A percentile compares a stretch with the other conserved stretches of the same genome.
Evolutionary conservation across 2,113 vertebrate species (phyloP).

Genomic region (Scortum barcoo): DNA sequence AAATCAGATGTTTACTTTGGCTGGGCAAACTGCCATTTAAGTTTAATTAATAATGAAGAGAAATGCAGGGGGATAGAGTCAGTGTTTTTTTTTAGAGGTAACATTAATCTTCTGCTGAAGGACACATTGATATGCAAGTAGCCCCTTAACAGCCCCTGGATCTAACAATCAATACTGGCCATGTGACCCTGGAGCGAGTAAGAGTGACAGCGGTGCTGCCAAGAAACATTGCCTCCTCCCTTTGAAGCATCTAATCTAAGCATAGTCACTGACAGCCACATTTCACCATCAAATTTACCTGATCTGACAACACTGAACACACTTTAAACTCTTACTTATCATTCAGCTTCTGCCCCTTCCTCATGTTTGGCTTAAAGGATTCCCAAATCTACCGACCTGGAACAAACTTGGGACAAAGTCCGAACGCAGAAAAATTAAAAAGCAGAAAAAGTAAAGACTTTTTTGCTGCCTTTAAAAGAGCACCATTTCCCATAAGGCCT

Average conservation of each 20-base stretch:
- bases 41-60: conserved; percentile 62
- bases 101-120: conserved; percentile 66
- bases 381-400: not conserved
- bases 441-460: no score
- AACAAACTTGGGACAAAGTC: no score
- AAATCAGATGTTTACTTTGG: conserved; percentile 29
- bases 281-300: conserved; percentile 31
- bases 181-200: conserved; percentile 30
- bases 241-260: conserved; percentile 55
- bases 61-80: conserved; percentile 26
- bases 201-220: conserved; percentile 57
- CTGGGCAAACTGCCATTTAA: conserved; percentile 29
- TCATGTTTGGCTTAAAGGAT: not conserved
- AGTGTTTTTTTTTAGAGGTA: conserved; percentile 41
- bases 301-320: conserved; percentile 23
- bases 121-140: conserved; percentile 71
- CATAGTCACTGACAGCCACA: conserved; percentile 53
- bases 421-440: no score
- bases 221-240: conserved; percentile 45
- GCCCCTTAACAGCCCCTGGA: conserved; percentile 60
- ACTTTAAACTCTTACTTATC: conserved; percentile 18
- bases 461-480: no score
- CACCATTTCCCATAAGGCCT: no score
- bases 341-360: not conserved
- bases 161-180: conserved; percentile 73